A percentile compares a stretch with the other conserved stretches of the same genome.
Evolutionary conservation across 2,888 invertebrate genomes (phyloP).

Genomic region (Eupsilia transversa): DNA sequence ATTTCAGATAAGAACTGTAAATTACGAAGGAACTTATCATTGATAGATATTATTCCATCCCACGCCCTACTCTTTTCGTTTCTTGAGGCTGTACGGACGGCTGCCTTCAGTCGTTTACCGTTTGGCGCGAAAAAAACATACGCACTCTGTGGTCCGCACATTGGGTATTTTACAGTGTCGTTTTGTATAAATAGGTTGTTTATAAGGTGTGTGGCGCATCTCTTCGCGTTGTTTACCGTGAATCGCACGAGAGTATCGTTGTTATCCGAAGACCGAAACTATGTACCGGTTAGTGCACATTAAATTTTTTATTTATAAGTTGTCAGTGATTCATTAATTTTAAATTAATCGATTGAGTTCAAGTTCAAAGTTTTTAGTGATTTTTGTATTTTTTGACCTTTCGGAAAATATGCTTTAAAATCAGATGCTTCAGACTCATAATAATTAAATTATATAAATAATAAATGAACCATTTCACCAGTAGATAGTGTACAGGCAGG

Average conservation of each 20-base stretch:
- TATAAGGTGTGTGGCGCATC: conserved; percentile 80
- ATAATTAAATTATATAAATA: not conserved
- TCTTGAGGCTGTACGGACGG: conserved; percentile 61
- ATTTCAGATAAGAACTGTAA: conserved; percentile 55
- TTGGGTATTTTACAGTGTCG: conserved; percentile 70
- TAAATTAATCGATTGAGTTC: conserved; percentile 22
- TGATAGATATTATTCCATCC: conserved; percentile 59
- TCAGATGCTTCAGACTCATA: not conserved
- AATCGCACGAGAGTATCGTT: conserved; percentile 69
- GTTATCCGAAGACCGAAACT: conserved; percentile 62
- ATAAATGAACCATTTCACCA: not conserved
- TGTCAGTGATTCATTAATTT: conserved; percentile 44
- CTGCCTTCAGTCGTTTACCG: conserved; percentile 72
- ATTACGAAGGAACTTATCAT: conserved; percentile 50
- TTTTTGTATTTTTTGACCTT: not conserved
- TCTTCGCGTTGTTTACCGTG: conserved; percentile 74
- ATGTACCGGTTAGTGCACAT: conserved; percentile 86
- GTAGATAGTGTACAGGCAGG: not conserved
- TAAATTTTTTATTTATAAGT: conserved; percentile 62
- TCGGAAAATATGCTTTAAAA: not conserved
- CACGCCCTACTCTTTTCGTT: conserved; percentile 74
- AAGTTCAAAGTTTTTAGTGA: conserved; percentile 38
- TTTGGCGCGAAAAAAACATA: conserved; percentile 78
- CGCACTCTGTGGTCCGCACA: conserved; percentile 41
- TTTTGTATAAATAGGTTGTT: conserved; percentile 80